Conservation (phyloP, 2,797 vertebrate genomes). For the Bovichtus variegatus region DNA sequence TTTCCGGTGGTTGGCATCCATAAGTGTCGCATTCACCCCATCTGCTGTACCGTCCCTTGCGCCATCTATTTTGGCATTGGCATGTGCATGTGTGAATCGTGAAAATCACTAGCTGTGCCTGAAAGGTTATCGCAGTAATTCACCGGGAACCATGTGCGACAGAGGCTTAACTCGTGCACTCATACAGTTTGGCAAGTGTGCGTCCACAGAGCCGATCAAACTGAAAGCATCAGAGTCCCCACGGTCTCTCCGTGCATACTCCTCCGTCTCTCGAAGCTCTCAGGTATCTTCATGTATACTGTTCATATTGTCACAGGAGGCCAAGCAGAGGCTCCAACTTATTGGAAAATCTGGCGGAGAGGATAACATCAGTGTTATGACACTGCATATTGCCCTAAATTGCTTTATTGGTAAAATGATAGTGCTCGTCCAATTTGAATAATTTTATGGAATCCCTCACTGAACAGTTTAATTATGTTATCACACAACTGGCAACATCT, state of each 20-base stretch:
- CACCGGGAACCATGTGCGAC: too few relatives aligned
- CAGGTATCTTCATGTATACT: slow-evolving; percentile 74
- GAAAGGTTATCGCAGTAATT: too few relatives aligned
- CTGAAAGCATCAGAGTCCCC: slow-evolving; percentile 22
- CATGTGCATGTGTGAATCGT: too few relatives aligned
- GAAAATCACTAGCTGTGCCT: too few relatives aligned
- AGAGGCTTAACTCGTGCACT: slow-evolving; percentile 1
- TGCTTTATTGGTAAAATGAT: slow-evolving; percentile 92
- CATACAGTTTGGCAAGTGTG: not conserved
- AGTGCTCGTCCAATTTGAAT: slow-evolving; percentile 92
- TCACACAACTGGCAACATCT: slow-evolving; percentile 92
- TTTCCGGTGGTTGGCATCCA: too few relatives aligned
- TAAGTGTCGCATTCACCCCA: too few relatives aligned
- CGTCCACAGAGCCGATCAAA: slow-evolving; percentile 11
- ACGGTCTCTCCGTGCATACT: not conserved
- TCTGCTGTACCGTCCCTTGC: too few relatives aligned
- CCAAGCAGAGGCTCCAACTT: slow-evolving; percentile 75
- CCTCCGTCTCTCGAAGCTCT: slow-evolving; percentile 49
- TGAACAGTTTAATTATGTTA: slow-evolving; percentile 92
- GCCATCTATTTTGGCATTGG: too few relatives aligned
- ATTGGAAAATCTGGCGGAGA: slow-evolving; percentile 85
- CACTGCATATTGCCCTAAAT: slow-evolving; percentile 89
- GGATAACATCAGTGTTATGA: slow-evolving; percentile 90
- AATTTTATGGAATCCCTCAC: slow-evolving; percentile 91
- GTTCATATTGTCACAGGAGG: slow-evolving; percentile 80